phyloP scores from a whole-genome alignment of 2,113 vertebrate species.

The Rafetus swinhoei region DNA sequence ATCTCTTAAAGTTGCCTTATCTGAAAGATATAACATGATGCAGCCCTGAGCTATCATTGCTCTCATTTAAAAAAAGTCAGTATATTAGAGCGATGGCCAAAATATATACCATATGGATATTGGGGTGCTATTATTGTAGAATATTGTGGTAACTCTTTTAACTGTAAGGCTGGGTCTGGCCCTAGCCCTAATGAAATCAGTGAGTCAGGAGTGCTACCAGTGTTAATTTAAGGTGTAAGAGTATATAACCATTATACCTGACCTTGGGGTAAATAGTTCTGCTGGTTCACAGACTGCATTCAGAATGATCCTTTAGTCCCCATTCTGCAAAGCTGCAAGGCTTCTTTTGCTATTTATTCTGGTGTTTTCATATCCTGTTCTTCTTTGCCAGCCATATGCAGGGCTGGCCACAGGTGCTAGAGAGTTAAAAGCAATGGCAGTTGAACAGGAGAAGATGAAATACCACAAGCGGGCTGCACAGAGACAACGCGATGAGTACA shows the following conservation, averaged over 20 bases:
- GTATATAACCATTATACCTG: neutral
- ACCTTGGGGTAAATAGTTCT: neutral
- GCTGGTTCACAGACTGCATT: neutral
- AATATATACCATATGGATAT: neutral
- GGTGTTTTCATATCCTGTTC: neutral
- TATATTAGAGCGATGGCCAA: neutral
- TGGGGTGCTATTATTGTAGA: neutral
- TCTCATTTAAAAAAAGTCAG: neutral
- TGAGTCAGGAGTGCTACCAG: neutral
- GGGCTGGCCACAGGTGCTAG: neutral
- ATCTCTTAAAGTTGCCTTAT: neutral
- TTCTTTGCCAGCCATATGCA: accelerated
- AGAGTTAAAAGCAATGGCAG: neutral
- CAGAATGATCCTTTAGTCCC: neutral
- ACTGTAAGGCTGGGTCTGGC: neutral
- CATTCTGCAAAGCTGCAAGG: neutral
- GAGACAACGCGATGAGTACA: neutral
- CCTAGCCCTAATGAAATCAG: neutral
- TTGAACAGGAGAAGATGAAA: neutral
- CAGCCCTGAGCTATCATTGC: neutral
- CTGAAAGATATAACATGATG: neutral
- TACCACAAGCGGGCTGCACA: neutral
- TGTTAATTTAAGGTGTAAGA: neutral
- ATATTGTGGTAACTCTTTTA: neutral
- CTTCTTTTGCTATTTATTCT: neutral